A percentile compares a stretch with the other conserved stretches of the same genome.
phyloP scores from a whole-genome alignment of 1,140 invertebrate genomes.

The Fopius arisanus region DNA sequence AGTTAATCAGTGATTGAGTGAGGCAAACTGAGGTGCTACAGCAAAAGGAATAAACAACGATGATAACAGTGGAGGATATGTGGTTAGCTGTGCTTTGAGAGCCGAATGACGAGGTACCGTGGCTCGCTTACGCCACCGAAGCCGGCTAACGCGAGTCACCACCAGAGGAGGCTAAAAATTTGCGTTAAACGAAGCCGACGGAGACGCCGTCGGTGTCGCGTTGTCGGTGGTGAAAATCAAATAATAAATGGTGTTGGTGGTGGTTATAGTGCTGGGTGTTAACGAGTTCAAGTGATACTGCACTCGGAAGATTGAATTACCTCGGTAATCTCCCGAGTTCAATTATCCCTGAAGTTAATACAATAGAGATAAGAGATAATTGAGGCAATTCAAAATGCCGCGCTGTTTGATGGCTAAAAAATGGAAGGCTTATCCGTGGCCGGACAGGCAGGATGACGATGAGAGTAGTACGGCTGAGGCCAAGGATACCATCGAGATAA shows the following conservation, averaged over 20 bases:
- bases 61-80: constrained; percentile 31
- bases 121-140: constrained; percentile 36
- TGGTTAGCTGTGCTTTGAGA: constrained; percentile 31
- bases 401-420: constrained; percentile 90
- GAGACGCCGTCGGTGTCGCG: constrained; percentile 35
- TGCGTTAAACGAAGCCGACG: constrained; percentile 42
- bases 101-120: constrained; percentile 39
- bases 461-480: constrained; percentile 10
- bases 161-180: constrained; percentile 39
- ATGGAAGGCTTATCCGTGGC: constrained; percentile 86
- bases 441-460: constrained; percentile 70
- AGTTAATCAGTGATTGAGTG: not conserved
- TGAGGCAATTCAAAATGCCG: constrained; percentile 70
- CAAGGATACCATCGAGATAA: constrained; percentile 19
- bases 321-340: not conserved
- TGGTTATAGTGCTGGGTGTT: not conserved
- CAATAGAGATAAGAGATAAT: constrained; percentile 32
- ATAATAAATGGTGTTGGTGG: constrained; percentile 2
- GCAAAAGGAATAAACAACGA: not conserved
- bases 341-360: too few species aligned
- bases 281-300: not conserved
- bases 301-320: not conserved
- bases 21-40: not conserved
- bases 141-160: constrained; percentile 33
- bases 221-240: constrained; percentile 7